Conservation (phyloP, 2,797 vertebrate genomes). For the Myotis findleyi region DNA sequence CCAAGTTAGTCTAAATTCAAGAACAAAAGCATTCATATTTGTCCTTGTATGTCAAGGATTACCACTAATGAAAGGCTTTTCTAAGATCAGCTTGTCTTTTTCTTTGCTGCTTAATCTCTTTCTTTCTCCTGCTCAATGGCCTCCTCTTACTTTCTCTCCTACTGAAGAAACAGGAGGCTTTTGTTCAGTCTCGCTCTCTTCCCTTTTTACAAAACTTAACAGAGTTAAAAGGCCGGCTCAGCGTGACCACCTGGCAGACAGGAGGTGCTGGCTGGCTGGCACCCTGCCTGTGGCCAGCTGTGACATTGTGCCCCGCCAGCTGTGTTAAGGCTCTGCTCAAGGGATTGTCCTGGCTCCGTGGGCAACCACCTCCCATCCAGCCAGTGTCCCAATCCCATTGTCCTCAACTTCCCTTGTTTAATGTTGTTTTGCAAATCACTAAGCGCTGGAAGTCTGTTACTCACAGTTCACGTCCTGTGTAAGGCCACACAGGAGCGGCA, state of each 20-base stretch:
- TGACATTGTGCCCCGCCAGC: constrained; percentile 94
- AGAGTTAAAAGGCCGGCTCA: constrained; percentile 93
- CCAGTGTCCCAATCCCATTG: constrained; percentile 91
- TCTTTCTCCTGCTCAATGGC: constrained; percentile 92
- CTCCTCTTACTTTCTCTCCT: constrained; percentile 93
- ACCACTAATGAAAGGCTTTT: constrained; percentile 91
- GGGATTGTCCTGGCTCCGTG: constrained; percentile 92
- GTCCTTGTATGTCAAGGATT: constrained; percentile 94
- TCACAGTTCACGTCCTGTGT: constrained; percentile 94
- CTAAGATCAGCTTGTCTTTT: constrained; percentile 95
- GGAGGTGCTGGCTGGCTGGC: constrained; percentile 91
- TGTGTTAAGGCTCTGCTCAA: constrained; percentile 92
- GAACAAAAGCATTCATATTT: constrained; percentile 94
- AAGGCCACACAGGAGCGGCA: constrained; percentile 94
- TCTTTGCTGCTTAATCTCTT: constrained; percentile 95
- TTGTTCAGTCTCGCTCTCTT: constrained; percentile 80
- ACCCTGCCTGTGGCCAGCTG: constrained; percentile 95
- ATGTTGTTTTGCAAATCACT: constrained; percentile 96
- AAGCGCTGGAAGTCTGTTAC: constrained; percentile 96
- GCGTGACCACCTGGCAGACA: constrained; percentile 93
- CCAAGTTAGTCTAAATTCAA: constrained; percentile 90
- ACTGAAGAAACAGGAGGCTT: constrained; percentile 87
- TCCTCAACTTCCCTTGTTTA: constrained; percentile 94
- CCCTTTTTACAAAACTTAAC: constrained; percentile 93
- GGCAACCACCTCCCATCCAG: constrained; percentile 92